Evolutionary conservation across 2,113 vertebrate species (phyloP), one percentile per base, ranked within the genome.

Genomic region (Malurus melanocephalus): DNA sequence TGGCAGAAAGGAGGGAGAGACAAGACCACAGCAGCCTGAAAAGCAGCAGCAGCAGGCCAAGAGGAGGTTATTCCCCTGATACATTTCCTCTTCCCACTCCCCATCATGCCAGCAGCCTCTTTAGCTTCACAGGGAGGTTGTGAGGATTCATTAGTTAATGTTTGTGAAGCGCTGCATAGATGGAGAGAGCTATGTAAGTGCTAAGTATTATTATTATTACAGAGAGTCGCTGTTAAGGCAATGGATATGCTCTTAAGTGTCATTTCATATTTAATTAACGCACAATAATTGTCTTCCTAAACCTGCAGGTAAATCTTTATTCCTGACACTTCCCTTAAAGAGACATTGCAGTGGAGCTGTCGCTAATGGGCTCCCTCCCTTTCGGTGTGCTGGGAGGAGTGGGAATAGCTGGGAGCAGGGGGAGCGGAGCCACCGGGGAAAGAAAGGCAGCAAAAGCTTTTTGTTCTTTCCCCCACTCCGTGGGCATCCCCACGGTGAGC

Each of bases 171-270:
- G 1, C 90, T 77, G 71, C 48, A 28, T 94, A 93, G 95, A 89
- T 64, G 81, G 94, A 95, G 84, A 91, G 87, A 94, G 80, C 82
- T 86, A 30, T 91, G 84, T 92, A 93, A 93, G 93, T 93, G 95
- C 88, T 95, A 96, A 95, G 93, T 87, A 93, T 93, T 95, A 96
- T 96, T 95, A 96, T 94, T 95, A 95, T 95, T 95, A 94, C 92
- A 78, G 88, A 85, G 92, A 96, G 95, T 80, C 7, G 35, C 88
- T 96, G 93, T 96, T 96, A 96, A 96, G 93, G 95, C 95, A 95
- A 93, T 93, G 87, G 94, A 95, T 96, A 95, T 96, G 94, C 95
- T 96, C 95, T 96, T 96, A 96, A 94, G 95, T 96, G 95, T 96
- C 92, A 94, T 96, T 96, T 95, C 80, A 53, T 88, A 94, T 94